Conservation (phyloP, 1,140 invertebrate genomes). For the Pachyrhynchus sulphureomaculatus region DNA sequence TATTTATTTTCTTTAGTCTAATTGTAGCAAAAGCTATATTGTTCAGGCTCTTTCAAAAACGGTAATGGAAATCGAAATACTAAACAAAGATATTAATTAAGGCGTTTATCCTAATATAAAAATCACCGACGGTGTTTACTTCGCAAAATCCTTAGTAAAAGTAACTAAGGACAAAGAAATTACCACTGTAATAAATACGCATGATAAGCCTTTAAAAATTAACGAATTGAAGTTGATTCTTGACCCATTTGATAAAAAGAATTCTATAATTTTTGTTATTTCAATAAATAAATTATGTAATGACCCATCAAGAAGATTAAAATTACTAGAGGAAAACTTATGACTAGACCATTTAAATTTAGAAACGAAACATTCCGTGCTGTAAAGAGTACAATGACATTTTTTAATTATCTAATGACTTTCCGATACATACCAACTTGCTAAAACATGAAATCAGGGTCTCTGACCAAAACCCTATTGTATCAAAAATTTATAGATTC, state of each 20-base stretch:
- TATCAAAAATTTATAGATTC: constrained; percentile 43
- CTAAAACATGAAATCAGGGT: constrained; percentile 39
- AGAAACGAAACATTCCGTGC: constrained; percentile 8
- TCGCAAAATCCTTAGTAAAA: constrained; percentile 23
- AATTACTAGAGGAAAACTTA: constrained; percentile 5
- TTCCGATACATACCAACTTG: not conserved
- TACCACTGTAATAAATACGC: constrained; percentile 25
- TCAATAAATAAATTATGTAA: not conserved
- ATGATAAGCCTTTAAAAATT: not conserved
- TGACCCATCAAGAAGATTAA: not conserved
- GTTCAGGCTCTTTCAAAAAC: constrained; percentile 5
- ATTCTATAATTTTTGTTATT: not conserved
- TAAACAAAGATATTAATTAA: too few relatives aligned
- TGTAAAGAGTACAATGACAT: constrained; percentile 11
- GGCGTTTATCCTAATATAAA: constrained; percentile 19
- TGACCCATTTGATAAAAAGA: constrained; percentile 18
- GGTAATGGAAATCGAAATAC: constrained; percentile 18
- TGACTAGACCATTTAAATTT: constrained; percentile 29
- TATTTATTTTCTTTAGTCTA: not conserved
- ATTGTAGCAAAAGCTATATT: too few relatives aligned
- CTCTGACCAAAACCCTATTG: constrained; percentile 34
- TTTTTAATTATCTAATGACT: too few relatives aligned
- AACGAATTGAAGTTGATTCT: not conserved
- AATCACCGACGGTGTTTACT: constrained; percentile 17
- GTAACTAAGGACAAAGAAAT: constrained; percentile 16